A percentile compares a stretch with the other conserved stretches of the same genome.
Conservation (phyloP, 2,888 invertebrate genomes). For the Scaptomyza caliginosa region DNA sequence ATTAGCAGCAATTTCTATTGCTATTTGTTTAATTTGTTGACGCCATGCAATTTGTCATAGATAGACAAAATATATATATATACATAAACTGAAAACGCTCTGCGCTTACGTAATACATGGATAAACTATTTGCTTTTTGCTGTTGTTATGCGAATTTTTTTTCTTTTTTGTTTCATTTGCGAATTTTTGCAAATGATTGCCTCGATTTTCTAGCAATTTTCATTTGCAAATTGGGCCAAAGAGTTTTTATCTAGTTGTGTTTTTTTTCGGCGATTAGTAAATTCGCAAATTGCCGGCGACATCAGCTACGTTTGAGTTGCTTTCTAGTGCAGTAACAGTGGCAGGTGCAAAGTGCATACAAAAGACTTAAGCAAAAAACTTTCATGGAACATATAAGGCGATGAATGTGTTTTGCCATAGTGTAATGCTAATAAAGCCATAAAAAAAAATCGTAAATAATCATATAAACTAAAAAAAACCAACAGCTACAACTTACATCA, state of each 20-base stretch:
- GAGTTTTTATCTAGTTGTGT: conserved; percentile 10
- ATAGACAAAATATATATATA: conserved; percentile 21
- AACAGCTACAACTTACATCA: conserved; percentile 60
- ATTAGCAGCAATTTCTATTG: conserved; percentile 51
- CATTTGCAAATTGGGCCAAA: conserved; percentile 42
- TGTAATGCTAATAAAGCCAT: conserved; percentile 68
- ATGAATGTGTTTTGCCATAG: conserved; percentile 37
- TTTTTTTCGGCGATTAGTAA: conserved; percentile 29
- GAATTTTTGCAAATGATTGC: conserved; percentile 53
- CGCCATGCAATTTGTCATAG: conserved; percentile 64
- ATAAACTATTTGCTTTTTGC: conserved; percentile 42
- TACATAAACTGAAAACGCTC: conserved; percentile 29
- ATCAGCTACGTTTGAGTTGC: conserved; percentile 61
- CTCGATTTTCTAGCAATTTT: conserved; percentile 47
- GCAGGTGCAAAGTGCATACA: conserved; percentile 65
- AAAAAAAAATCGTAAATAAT: conserved; percentile 51
- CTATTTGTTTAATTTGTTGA: conserved; percentile 72
- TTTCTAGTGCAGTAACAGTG: conserved; percentile 44
- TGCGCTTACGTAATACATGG: conserved; percentile 57
- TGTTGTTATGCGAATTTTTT: conserved; percentile 42
- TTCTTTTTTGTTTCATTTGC: conserved; percentile 32
- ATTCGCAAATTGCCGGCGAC: conserved; percentile 37
- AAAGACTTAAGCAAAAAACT: conserved; percentile 61
- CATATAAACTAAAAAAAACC: conserved; percentile 32
- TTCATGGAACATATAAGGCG: conserved; percentile 34